Percentiles rank a stretch among this genome's conserved stretches.
Evolutionary conservation across 2,797 vertebrate genomes (phyloP).

Genomic region (Phylloscopus collybita): DNA sequence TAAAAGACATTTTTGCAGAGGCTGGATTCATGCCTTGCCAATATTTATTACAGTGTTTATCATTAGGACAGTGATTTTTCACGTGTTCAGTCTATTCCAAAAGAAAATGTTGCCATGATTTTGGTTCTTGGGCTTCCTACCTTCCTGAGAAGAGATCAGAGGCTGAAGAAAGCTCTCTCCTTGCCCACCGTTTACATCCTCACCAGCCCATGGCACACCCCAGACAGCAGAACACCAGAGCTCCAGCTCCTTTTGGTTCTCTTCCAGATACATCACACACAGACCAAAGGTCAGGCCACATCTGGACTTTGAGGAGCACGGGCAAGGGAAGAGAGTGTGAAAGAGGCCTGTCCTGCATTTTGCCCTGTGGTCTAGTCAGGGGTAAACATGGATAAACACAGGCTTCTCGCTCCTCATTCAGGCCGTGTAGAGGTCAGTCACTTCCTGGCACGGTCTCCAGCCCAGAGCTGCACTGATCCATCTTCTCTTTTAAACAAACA

Average conservation of each 20-base stretch:
- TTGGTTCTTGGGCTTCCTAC: background rate
- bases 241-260: background rate
- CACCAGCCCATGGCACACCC: fast-evolving
- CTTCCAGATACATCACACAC: background rate
- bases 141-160: slow-evolving; percentile 24
- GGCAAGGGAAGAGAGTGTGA: background rate
- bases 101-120: slow-evolving; percentile 15
- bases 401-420: background rate
- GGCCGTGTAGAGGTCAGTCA: background rate
- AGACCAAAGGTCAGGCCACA: background rate
- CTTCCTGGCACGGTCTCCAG: background rate
- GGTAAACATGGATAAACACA: background rate
- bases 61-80: slow-evolving; percentile 52
- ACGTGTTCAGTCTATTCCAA: slow-evolving; percentile 40
- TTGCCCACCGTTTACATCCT: slow-evolving; percentile 15
- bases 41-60: slow-evolving; percentile 52
- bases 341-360: background rate
- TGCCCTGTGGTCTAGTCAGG: background rate
- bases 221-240: background rate
- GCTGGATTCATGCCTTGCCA: slow-evolving; percentile 67
- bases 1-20: slow-evolving; percentile 15
- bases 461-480: background rate
- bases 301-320: background rate
- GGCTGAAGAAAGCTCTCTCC: background rate
- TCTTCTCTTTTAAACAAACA: background rate